These are phyloP conservation scores for Orthosia incerta DNA, from an alignment of 2,888 invertebrate genomes.

Conservation along the genomic window DNA sequence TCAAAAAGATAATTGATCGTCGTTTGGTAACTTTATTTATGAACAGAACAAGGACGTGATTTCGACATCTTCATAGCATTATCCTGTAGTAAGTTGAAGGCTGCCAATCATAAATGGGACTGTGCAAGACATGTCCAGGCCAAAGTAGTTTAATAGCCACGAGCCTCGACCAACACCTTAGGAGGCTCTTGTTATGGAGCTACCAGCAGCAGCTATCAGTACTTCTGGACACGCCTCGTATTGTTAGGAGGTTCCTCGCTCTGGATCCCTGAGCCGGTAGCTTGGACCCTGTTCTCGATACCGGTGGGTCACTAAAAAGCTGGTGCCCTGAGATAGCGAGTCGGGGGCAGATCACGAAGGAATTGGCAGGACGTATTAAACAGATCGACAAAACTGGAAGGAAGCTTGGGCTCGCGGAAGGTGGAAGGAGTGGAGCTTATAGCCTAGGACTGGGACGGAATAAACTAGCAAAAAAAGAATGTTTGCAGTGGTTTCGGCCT, in stretches of 20 bases:
- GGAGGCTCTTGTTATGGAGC: too few relatives aligned
- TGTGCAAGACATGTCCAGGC: neutral
- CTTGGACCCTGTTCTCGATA: too few relatives aligned
- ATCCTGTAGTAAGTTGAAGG: constrained; percentile 1
- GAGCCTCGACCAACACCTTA: too few relatives aligned
- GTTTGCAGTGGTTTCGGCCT: neutral
- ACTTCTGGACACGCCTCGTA: too few relatives aligned
- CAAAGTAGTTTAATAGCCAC: neutral
- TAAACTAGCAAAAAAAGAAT: neutral
- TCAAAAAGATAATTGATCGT: neutral
- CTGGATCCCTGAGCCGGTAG: too few relatives aligned
- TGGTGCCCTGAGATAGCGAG: neutral
- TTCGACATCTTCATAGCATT: neutral
- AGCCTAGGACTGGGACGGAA: neutral
- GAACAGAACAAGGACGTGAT: constrained; percentile 26
- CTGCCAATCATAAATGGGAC: neutral
- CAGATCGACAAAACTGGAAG: neutral
- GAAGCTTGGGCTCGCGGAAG: neutral
- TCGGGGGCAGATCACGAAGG: neutral
- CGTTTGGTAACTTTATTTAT: constrained; percentile 16
- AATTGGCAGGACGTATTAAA: neutral
- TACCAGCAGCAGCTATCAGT: too few relatives aligned
- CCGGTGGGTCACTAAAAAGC: too few relatives aligned
- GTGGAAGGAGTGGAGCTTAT: neutral
- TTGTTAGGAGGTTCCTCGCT: too few relatives aligned